Evolutionary conservation across 2,113 vertebrate species (phyloP), one percentile per base, ranked within the genome.

Genomic region (Gallinago jamesoni): DNA sequence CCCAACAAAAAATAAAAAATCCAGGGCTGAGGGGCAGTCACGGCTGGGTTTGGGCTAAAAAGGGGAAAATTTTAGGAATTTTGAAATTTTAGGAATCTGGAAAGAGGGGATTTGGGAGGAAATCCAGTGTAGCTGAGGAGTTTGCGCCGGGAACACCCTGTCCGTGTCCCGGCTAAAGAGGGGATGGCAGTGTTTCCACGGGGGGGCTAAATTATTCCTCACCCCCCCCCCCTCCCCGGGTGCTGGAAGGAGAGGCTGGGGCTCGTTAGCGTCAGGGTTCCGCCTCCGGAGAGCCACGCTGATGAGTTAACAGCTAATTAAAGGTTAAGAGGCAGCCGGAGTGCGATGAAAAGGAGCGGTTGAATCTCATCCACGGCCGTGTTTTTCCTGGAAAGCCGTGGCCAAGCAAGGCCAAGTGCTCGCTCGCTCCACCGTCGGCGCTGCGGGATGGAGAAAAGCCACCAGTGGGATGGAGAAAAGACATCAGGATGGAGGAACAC

Each of bases 381-480:
- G 77, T 77, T 93, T 84, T 69, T 81, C 69, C 88, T 89, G 96
- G 94, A 93, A 91, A 87, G 85, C 73, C 4, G 1, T 72, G 37
- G 85, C 63, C 39, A 39, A 39, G 39, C 10, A 20, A 87, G 95
- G 81, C 82, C 91, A 76, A 91, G 62, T 0, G 23, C 55, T 17
- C 0, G 6, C 30, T 89, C 0, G 9, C 30, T 91, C 35, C 56
- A 72, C 62, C 3, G 5, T 17, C 10, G 23, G 59, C 47, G 60
- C 43, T 55, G 39, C 10, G 10, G 39, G 39, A 39, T 39, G 39
- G 23, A 24, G 48, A 13, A 11, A 24, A 24, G 48, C 12, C 48
- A 24, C 43, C 7, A 4, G 48, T 23, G 48, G 48, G 23, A 24
- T 24, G 48, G 48, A 50, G 48, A 23, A 50, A 50, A 12, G 20